Evolutionary conservation across 2,113 vertebrate species (phyloP), one percentile per base, ranked within the genome.

Genomic region (Tachysurus vachellii): DNA sequence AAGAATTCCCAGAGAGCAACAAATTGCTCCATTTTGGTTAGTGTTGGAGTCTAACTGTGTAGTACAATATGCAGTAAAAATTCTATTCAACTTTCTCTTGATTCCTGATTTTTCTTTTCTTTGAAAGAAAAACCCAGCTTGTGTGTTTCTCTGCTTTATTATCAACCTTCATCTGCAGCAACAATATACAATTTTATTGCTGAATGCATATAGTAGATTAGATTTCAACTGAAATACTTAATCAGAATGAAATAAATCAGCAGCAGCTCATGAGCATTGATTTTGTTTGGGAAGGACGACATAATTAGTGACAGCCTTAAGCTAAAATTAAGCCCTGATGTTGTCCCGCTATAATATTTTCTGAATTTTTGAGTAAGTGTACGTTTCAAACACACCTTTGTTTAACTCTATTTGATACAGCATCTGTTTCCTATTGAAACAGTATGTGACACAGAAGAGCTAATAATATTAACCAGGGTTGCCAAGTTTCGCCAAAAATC

Each of bases 1-100:
- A 47, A 61, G 76, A 54, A 57, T 47, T 86, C 77, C 62, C 77
- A 80, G 47, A 61, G 70, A 85, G 77, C 77, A 80, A 86, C n/a
- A 80, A 56, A 86, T 66, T 57, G 64, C 50, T 80, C 21, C 44
- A 56, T 79, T 79, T 6, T 54, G 47, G 13, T 79, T 79, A 19
- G 50, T 54, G 14, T 28, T 79, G 75, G 50, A 54, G 50, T 79
- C 75, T 7, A 79, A 14, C 75, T 79, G 75, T 56, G 75, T 54
- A 79, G 75, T 56, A 54, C 50, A 79, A 79, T 79, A 53, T 28
- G 50, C 50, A 50, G 28, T 28, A 79, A 79, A 79, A 79, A 54
- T 28, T 17, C 75, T 17, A 17, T 54, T 79, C 3, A 79, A 76
- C 23, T n/a, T 76, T 23, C 7, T n/a, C 26, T 10, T 16, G 44